Evolutionary conservation across 2,113 vertebrate genomes (phyloP).

Genomic region (Tetrao urogallus): DNA sequence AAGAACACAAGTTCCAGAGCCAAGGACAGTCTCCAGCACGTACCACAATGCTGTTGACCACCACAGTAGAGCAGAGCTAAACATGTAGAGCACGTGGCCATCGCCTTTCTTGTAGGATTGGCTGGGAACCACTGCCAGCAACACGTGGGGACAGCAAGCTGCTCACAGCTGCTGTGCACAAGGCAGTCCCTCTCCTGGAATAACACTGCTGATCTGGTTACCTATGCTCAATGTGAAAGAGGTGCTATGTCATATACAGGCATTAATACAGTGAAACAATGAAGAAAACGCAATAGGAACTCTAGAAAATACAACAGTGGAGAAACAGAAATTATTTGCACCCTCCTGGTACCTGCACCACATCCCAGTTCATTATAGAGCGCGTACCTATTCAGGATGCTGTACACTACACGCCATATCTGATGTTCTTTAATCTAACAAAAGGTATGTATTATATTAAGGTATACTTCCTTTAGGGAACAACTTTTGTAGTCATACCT

Average conservation of each 20-base stretch:
- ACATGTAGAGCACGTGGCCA: neutral
- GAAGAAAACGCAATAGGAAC: neutral
- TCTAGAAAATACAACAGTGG: neutral
- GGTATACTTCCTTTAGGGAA: neutral
- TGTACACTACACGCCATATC: neutral
- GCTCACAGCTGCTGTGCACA: neutral
- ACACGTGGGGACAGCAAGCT: neutral
- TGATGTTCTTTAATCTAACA: neutral
- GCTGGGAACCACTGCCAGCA: neutral
- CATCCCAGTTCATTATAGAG: slow-evolving; percentile 3
- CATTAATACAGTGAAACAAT: neutral
- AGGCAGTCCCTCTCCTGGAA: neutral
- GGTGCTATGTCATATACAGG: neutral
- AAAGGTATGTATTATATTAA: neutral
- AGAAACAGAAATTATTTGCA: slow-evolving; percentile 13
- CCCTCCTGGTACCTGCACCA: neutral
- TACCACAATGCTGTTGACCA: neutral
- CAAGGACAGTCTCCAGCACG: rapidly evolving
- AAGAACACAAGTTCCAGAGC: neutral
- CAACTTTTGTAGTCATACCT: neutral
- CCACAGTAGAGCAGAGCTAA: neutral
- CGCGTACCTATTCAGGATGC: neutral
- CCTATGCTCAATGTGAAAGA: neutral
- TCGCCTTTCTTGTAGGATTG: neutral
- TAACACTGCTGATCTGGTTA: neutral